Evolutionary conservation across 2,888 invertebrate genomes (phyloP), one percentile per base, ranked within the genome.

Genomic region (Octonoba sinensis): DNA sequence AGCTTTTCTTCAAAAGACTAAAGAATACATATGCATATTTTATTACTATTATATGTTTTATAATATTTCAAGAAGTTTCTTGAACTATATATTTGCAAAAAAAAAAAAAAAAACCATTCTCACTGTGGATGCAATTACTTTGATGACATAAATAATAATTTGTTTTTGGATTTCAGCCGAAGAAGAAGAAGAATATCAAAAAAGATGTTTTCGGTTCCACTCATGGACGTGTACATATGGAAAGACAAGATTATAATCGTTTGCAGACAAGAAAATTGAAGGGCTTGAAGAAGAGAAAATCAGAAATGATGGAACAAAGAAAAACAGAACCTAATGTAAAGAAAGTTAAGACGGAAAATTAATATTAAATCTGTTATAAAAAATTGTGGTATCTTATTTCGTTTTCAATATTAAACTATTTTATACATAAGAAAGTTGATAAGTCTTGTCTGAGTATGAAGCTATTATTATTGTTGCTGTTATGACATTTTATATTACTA

Each of bases 251-350:
- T 86, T 91, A 97, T 47, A 91, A 91, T 71, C 93, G 92, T 85
- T 89, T 98, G 84, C 97, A 97, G 88, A 96, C 96, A 3, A 92
- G 96, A 83, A 96, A 96, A 89, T 93, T 96, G 92, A 96, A 96
- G 89, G 96, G 95, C 54, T 89, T 96, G 69, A 93, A 92, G 86
- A 95, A 94, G 88, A 75, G 65, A 20, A 66, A 56, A 69, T 13
- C 16, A 16, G 78, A 66, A 20, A 11, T 65, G 18, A 64, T 24
- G n/a, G 56, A 47, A 0, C 27, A 60, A 44, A 8, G 22, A 24
- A n/a, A 54, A 36, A 20, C n/a, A 4, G 51, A 66, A 22, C 54
- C 67, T 47, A 1, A 22, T 49, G 15, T 15, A 22, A 65, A 65
- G 15, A 44, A 49, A 36, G 8, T 49, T 0, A 65, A 49, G 16